Base-by-base conservation (phyloP, 2,113 vertebrate genomes). In the Vombatus ursinus region DNA sequence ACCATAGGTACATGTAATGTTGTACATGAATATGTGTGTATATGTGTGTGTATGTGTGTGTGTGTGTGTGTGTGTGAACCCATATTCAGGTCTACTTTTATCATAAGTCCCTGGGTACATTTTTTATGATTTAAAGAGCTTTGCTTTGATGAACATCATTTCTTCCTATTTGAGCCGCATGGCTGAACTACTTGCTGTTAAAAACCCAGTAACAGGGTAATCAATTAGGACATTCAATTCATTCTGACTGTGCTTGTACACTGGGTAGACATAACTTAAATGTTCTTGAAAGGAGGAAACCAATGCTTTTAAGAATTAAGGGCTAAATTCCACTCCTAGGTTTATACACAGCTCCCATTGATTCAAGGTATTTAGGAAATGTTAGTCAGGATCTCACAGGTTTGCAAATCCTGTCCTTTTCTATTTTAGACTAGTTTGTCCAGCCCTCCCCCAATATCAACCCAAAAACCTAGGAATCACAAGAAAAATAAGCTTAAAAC, bases 221-320 rank as follows among this genome's bases (percentile, higher is more conserved):
- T 90, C 54, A 4, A 93, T 49, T 91, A 68, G 51, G 92, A 90
- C 90, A 94, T 52, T 50, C 26, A 52, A 93, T 0, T 24, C 22
- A 77, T 90, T 92, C 61, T 91, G 51, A 94, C 31, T 96, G 19
- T 84, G 90, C 16, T 89, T 47, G 2, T 23, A 50, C 23, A 61
- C 26, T 19, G 48, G 10, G 1, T 28, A 93, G 52, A 84, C 61
- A 93, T 95, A 92, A 94, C 44, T 50, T 49, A 11, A 96, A 93
- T 37, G 47, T 57, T 93, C 89, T 95, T 91, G 24, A 53, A 96
- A 94, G 93, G 4, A 93, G 14, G 9, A 93, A 96, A 89, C 3
- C 94, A 92, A 53, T 49, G 24, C 68, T 93, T 93, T 90, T 52
- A 90, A 90, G 94, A 92, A 90, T 44, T 52, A 92, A 95, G 95